Base-by-base conservation (phyloP, 1,140 invertebrate genomes). In the Procambarus virginalis region DNA sequence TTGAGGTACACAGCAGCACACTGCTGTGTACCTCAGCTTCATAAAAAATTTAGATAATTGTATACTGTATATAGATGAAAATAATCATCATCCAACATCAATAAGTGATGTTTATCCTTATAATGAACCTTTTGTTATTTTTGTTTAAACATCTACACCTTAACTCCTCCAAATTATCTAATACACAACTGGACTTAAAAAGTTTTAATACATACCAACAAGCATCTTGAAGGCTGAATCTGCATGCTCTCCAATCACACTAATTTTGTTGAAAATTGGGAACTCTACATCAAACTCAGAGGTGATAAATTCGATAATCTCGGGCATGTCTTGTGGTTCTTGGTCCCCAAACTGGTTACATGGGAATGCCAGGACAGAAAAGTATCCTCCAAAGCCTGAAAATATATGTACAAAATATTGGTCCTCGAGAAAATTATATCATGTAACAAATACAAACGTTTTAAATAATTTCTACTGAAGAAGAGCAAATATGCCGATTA, bases 321-420 rank as follows among this genome's bases (percentile, higher is more conserved):
- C 93, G 64, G 92, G 91, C 46, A 94, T 93, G 64, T 93, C 93
- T 17, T 92, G 93, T 8, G 94, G 94, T 92, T 95, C 94, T 93
- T 96, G 95, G 45, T 93, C 93, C 46, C 95, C 95, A 94, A 96
- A 96, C 92, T 96, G 95, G 92, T 96, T 95, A 91, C 95, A 95
- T 14, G 95, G 95, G 92, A 96, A 96, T 12, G 94, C 95, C 46
- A 94, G 89, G 51, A 94, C 93, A 45, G 92, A 93, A 87, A 94
- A 94, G 76, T 92, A 92, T 49, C 91, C 91, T 14, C 91, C 91
- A 90, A 92, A 93, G 77, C 90, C 91, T 92, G 89, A 12, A 84
- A 84, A 75, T 70, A 14, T 45, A 46, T 3, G 51, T 17, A 73
- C 34, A 34, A 34, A 34, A 34, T 34, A 34, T 34, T 34, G 34